Conservation (phyloP, 2,888 invertebrate genomes). For the Lasius platythorax region DNA sequence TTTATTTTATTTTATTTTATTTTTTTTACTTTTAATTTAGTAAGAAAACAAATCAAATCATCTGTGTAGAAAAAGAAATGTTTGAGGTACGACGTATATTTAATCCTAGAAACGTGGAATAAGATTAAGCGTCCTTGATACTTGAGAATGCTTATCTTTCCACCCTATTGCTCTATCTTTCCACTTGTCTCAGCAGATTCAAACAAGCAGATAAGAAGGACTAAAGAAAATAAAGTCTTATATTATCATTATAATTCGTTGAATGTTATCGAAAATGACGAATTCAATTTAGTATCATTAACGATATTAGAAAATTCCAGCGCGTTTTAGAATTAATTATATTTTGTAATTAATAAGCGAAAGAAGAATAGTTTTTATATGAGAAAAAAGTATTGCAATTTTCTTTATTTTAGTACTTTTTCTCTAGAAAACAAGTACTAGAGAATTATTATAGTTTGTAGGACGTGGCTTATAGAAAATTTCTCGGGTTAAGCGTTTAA, state of each 20-base stretch:
- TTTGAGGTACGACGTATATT: background rate
- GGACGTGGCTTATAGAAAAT: conserved; percentile 18
- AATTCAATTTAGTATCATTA: background rate
- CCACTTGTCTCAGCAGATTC: background rate
- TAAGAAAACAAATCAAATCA: conserved; percentile 2
- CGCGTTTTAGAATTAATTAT: background rate
- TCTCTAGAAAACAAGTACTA: background rate
- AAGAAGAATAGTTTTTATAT: background rate
- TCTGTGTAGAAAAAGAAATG: background rate
- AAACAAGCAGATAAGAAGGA: background rate
- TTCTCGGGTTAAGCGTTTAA: background rate
- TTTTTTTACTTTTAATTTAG: background rate
- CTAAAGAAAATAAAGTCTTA: background rate
- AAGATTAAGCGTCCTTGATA: background rate
- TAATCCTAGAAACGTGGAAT: background rate
- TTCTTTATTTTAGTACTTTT: conserved; percentile 18
- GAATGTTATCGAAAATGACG: background rate
- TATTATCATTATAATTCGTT: background rate
- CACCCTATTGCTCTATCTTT: background rate
- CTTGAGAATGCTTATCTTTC: background rate
- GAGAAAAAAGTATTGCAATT: background rate
- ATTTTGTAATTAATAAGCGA: background rate
- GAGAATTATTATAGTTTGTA: background rate
- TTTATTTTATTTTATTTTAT: no score
- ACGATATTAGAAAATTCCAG: background rate